These are phyloP conservation scores for Phenganax marumi DNA, from an alignment of 92 coral and sea anemone genomes.

Conservation along the genomic window DNA sequence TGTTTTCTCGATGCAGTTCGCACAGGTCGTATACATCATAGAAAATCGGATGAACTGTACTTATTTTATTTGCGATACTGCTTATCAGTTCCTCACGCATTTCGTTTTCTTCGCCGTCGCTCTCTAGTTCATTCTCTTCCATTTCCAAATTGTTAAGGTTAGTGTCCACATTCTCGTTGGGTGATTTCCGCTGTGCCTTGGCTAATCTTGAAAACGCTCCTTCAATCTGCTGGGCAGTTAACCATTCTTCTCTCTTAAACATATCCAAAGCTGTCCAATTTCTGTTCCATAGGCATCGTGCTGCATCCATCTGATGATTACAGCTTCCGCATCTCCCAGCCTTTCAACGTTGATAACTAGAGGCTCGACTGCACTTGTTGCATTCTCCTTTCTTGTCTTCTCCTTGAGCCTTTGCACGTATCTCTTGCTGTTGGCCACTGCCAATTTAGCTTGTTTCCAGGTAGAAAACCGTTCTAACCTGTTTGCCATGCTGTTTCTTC, in stretches of 20 bases:
- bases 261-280: not conserved
- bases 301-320: too few relatives aligned
- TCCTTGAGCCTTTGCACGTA: too few relatives aligned
- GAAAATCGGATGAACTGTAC: not conserved
- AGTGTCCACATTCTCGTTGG: not conserved
- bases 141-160: not conserved
- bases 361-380: not conserved
- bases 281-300: slow-evolving; percentile 1
- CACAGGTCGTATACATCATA: not conserved
- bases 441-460: too few relatives aligned
- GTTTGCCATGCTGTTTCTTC: slow-evolving; percentile 13
- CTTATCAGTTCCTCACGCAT: not conserved
- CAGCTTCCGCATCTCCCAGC: too few relatives aligned
- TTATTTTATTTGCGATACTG: not conserved
- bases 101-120: slow-evolving; percentile 7
- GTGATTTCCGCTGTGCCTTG: too few relatives aligned
- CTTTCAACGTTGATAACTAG: slow-evolving; percentile 33
- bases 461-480: too few relatives aligned
- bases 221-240: too few relatives aligned
- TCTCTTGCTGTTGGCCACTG: too few relatives aligned
- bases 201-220: too few relatives aligned
- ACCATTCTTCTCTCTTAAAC: too few relatives aligned
- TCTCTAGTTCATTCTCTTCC: not conserved
- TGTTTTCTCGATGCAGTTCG: not conserved
- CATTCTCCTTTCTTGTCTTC: too few relatives aligned